Base-by-base conservation (phyloP, 2,113 vertebrate species). In the Atrichornis clamosus region DNA sequence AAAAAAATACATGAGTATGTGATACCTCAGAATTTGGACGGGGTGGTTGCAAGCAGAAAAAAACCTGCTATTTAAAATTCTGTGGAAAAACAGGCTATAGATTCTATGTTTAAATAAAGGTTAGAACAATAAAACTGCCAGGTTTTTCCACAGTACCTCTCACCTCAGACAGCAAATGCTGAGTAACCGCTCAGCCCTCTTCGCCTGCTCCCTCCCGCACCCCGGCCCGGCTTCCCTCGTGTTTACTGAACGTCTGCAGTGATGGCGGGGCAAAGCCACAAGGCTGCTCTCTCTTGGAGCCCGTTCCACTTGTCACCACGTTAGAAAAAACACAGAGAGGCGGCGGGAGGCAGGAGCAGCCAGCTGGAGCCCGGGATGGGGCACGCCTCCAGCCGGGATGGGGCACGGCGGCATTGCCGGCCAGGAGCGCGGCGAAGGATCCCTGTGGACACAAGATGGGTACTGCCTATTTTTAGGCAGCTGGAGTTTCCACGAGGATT, bases 71-170 rank as follows among this genome's bases (percentile, higher is more conserved):
- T 95, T 97, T 96, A 88, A 95, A 94, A 96, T 95, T 91, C 96
- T 37, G 85, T 92, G 96, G 96, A 97, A 98, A 98, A 97, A 93
- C 35, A n/a, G 91, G 89, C 94, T 95, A 97, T 92, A 77, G 93
- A 87, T 92, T 84, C 96, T 97, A 91, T 96, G 97, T 97, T 97
- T 98, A 97, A 97, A 96, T 93, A 97, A 94, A 96, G 94, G 96
- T 98, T 91, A 96, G 89, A 98, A 97, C 97, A 98, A 98, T 97
- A 97, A 96, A 96, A 93, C 30, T 42, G 90, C 77, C 37, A 81
- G 80, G 65, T 96, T 98, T 98, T 98, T 98, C 97, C 97, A 97
- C 83, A 83, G 95, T 72, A 81, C 80, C 94, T 97, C 97, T 98
- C 95, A 97, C 97, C 96, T 68, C 81, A 92, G 91, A 95, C 95